A percentile compares a stretch with the other conserved stretches of the same genome.
Conservation (phyloP, 2,797 vertebrate genomes). For the Microcaecilia unicolor region DNA sequence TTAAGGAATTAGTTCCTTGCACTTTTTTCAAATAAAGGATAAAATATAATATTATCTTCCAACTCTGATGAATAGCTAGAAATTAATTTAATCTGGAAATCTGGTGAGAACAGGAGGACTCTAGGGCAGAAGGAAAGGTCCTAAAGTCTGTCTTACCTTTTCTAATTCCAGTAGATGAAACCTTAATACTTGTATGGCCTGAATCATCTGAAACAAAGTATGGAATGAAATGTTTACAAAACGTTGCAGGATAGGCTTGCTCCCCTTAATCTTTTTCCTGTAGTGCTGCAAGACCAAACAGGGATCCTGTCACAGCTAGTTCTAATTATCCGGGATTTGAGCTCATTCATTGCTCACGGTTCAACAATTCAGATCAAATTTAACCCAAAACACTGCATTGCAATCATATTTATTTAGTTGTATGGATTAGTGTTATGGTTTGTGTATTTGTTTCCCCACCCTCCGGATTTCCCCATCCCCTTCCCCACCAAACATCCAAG, state of each 20-base stretch:
- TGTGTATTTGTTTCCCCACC: too few relatives aligned
- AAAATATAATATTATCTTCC: too few relatives aligned
- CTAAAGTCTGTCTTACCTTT: conserved; percentile 88
- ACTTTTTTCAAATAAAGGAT: too few relatives aligned
- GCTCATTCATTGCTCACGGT: conserved; percentile 36
- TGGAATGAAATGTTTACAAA: conserved; percentile 25
- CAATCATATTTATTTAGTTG: too few relatives aligned
- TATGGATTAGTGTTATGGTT: too few relatives aligned
- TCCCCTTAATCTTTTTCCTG: neutral
- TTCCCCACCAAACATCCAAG: conserved; percentile 3
- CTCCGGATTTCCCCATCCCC: neutral
- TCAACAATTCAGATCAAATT: conserved; percentile 35
- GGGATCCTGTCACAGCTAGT: conserved; percentile 11
- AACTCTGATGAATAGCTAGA: too few relatives aligned
- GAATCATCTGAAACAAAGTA: conserved; percentile 87
- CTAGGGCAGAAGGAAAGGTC: too few relatives aligned
- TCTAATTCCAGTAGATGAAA: conserved; percentile 99
- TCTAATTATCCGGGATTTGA: conserved; percentile 38
- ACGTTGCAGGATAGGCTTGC: neutral
- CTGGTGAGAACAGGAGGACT: too few relatives aligned
- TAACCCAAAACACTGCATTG: too few relatives aligned
- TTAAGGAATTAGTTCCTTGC: too few relatives aligned
- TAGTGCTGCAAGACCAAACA: too few relatives aligned
- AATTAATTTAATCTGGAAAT: too few relatives aligned
- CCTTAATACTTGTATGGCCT: conserved; percentile 99